Base-by-base conservation (phyloP, 2,888 invertebrate genomes). In the Epistrophella euchroma region DNA sequence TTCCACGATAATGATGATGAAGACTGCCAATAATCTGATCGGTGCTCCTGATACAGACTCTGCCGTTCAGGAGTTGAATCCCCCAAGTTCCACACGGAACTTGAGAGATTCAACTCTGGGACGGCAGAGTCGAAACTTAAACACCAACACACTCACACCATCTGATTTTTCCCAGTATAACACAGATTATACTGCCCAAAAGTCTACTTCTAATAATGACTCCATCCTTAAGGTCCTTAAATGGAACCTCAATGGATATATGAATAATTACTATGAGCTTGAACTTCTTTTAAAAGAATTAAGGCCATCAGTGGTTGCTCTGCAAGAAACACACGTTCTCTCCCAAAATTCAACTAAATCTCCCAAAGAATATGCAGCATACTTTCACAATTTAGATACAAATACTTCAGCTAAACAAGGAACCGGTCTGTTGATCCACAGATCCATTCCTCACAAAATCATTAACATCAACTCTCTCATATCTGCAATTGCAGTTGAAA, bases 401-500 rank as follows among this genome's bases (percentile, higher is more conserved):
- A 40, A 9, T 5, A 15, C n/a, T 0, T 13, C 15, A n/a, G 40
- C 40, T n/a, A 47, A 47, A 9, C 45, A 47, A 10, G 45, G 45
- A 5, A 19, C 19, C 4, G 9, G 45, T 19, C 3, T 47, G 1
- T 45, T 56, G 15, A 13, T 56, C 2, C 56, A 56, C n/a, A 56
- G 28, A 32, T 28, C 56, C 4, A 56, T 56, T 13, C 56, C 56
- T 1, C 56, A 56, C 9, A 56, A 56, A n/a, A n/a, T 56, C 6
- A 15, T 15, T 6, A n/a, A 56, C 13, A 32, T 56, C 2, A n/a
- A 4, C 6, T 56, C 56, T n/a, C 32, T 32, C 22, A 25, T 25
- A 25, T 25, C 25, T 25, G 25, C 25, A 25, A 25, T 4, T 3
- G 25, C 25, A 2, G 2, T 25, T 3, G 25, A 25, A 25, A 25